phyloP scores from a whole-genome alignment of 2,888 invertebrate species.

The Leucania comma region DNA sequence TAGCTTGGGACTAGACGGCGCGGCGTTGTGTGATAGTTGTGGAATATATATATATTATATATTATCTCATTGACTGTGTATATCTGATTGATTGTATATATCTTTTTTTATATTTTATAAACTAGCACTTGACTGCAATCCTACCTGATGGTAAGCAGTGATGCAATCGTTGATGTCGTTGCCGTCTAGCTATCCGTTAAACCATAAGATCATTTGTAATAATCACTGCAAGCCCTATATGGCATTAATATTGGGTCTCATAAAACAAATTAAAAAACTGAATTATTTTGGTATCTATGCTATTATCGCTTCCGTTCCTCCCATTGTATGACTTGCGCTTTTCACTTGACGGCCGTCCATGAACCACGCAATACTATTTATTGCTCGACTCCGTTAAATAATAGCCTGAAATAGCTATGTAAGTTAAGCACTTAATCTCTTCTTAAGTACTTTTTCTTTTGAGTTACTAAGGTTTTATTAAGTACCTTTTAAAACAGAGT shows the following conservation, averaged over 20 bases:
- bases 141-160: no score
- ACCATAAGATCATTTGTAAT: not conserved
- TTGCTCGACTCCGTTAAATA: constrained; percentile 33
- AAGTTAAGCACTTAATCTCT: constrained; percentile 53
- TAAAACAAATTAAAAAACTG: not conserved
- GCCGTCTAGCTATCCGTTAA: no score
- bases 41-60: no score
- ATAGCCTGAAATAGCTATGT: constrained; percentile 35
- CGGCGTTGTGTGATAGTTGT: no score
- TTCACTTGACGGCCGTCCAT: constrained; percentile 12
- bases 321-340: constrained; percentile 10
- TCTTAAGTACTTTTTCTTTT: constrained; percentile 54
- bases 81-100: no score
- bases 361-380: constrained; percentile 39
- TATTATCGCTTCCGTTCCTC: not conserved
- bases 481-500: constrained; percentile 33
- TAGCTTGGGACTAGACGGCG: no score
- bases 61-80: no score
- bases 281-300: not conserved
- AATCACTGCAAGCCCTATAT: not conserved
- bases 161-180: no score
- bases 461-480: constrained; percentile 42
- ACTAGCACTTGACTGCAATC: no score
- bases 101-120: no score
- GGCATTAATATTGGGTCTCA: not conserved